phyloP scores from a whole-genome alignment of 2,888 invertebrate species.

The Drosophila mimetica region DNA sequence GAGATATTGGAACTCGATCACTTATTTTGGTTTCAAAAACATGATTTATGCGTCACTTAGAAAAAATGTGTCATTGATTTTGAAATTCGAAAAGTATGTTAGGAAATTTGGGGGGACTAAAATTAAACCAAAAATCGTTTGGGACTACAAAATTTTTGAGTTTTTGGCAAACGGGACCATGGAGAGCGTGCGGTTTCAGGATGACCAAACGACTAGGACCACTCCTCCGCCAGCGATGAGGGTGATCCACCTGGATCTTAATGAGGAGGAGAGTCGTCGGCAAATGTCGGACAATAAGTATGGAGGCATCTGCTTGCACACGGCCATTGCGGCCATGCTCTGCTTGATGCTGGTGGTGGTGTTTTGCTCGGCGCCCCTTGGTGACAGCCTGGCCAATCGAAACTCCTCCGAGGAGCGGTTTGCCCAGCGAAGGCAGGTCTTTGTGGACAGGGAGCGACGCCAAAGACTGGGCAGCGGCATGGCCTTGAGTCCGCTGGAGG shows the following conservation, averaged over 20 bases:
- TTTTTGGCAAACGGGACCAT: neutral
- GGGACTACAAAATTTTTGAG: neutral
- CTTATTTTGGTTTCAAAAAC: neutral
- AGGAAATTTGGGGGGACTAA: neutral
- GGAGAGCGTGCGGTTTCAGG: neutral
- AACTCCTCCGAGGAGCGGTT: slow-evolving; percentile 32
- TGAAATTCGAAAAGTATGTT: neutral
- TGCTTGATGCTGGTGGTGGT: slow-evolving; percentile 40
- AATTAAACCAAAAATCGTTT: neutral
- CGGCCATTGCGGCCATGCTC: slow-evolving; percentile 45
- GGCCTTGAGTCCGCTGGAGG: slow-evolving; percentile 73
- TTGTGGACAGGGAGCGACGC: slow-evolving; percentile 26
- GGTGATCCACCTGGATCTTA: slow-evolving; percentile 7
- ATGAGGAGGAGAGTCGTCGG: slow-evolving; percentile 2
- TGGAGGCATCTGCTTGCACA: slow-evolving; percentile 44
- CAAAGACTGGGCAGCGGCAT: slow-evolving; percentile 70
- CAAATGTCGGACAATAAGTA: slow-evolving; percentile 3
- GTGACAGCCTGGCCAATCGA: slow-evolving; percentile 18
- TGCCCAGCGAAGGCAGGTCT: slow-evolving; percentile 8
- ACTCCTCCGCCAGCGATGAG: neutral
- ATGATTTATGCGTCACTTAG: neutral
- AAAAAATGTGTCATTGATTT: neutral
- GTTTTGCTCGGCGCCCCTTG: slow-evolving; percentile 13
- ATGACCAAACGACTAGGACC: neutral
- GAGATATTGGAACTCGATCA: no score